Evolutionary conservation across 2,888 invertebrate genomes (phyloP), one percentile per base, ranked within the genome.

Genomic region (Trissolcus brochymenae): DNA sequence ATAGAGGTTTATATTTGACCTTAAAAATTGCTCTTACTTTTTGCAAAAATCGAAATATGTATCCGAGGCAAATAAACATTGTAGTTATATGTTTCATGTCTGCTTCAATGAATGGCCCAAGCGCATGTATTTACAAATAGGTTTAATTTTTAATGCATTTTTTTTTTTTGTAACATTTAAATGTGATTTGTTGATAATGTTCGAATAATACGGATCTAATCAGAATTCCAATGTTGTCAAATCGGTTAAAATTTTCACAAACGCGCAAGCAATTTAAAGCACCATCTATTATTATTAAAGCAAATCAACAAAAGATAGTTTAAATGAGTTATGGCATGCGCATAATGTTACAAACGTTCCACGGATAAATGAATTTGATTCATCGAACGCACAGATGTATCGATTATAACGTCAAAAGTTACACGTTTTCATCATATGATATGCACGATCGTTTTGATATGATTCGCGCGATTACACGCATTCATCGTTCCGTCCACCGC

Each of bases 401-500:
- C 67, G 78, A 74, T 73, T 70, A 62, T 51, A 74, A 64, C 60
- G 78, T 78, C 70, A 70, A 78, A 78, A 74, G 74, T 73, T 66
- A 70, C 73, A 72, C 57, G 78, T 78, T 73, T 74, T 70, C 74
- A 74, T 74, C 74, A 62, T 67, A 50, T 66, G 71, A 74, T 70
- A 35, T 11, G 74, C 66, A 71, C 53, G 74, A 74, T 78, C 74
- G 74, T 70, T 78, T 78, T 75, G 78, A 78, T 78, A 78, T 72
- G 72, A 72, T 78, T 78, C 78, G 78, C 59, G 67, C 78, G 78
- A 75, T 78, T 78, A 78, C 75, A 71, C 75, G 68, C 40, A 76
- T 79, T 76, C 78, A 79, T 75, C 67, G 75, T 65, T 71, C 9
- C 75, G 75, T 68, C 65, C 72, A 72, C 68, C 56, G 50, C 40